Percentiles rank a stretch among this genome's conserved stretches.
phyloP scores from a whole-genome alignment of 2,113 vertebrate species.

The Caranx ignobilis region DNA sequence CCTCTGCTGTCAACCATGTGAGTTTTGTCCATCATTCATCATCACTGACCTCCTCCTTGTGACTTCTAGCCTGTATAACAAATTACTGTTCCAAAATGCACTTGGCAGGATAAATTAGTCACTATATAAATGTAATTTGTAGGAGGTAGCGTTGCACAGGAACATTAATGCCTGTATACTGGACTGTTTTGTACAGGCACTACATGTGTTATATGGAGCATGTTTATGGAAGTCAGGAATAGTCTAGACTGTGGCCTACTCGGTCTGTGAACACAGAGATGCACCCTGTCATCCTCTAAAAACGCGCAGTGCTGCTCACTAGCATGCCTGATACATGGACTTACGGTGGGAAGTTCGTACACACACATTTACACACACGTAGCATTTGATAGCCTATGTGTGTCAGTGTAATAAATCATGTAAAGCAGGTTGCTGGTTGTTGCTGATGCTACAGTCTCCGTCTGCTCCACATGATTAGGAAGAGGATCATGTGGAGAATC shows the following conservation, averaged over 20 bases:
- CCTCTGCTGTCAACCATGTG: no score
- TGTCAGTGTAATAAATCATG: conserved; percentile 80
- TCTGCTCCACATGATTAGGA: conserved; percentile 80
- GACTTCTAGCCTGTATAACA: no score
- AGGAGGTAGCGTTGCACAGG: no score
- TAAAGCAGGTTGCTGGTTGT: conserved; percentile 78
- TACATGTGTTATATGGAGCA: no score
- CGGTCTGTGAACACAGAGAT: conserved; percentile 6
- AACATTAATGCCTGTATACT: no score
- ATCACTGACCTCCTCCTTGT: no score
- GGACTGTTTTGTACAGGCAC: no score
- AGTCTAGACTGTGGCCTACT: neutral
- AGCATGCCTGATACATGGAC: conserved; percentile 46
- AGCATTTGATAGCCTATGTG: conserved; percentile 44
- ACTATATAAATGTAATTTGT: no score
- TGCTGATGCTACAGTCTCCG: conserved; percentile 77
- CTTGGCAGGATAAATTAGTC: no score
- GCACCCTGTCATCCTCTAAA: conserved; percentile 25
- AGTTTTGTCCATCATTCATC: no score
- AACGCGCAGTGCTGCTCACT: conserved; percentile 8
- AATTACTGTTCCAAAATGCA: no score
- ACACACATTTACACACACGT: conserved; percentile 14
- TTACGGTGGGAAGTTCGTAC: conserved; percentile 31
- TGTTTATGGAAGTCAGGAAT: conserved; percentile 16
- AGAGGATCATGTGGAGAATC: conserved; percentile 78